A percentile compares a stretch with the other conserved stretches of the same genome.
These are phyloP conservation scores for Drepana arcuata DNA, from an alignment of 1,140 invertebrate genomes.

Conservation along the genomic window DNA sequence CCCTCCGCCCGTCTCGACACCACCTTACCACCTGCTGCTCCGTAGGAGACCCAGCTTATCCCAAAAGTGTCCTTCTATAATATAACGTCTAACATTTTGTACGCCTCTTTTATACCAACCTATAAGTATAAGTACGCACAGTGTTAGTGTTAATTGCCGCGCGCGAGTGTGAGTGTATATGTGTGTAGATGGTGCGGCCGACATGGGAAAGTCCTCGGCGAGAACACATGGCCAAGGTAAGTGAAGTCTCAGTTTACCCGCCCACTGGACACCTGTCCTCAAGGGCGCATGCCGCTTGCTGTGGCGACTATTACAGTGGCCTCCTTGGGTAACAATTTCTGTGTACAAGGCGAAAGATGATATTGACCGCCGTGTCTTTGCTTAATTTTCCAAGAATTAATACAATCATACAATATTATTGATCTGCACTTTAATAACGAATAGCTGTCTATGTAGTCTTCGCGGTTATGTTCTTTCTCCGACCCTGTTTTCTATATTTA, in stretches of 20 bases:
- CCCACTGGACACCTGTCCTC: slow-evolving; percentile 24
- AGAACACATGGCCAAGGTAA: slow-evolving; percentile 72
- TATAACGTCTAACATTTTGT: slow-evolving; percentile 63
- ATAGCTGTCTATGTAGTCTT: no score
- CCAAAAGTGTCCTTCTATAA: slow-evolving; percentile 64
- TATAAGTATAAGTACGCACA: slow-evolving; percentile 51
- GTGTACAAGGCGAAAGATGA: no score
- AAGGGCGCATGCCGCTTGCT: no score
- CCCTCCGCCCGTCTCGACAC: slow-evolving; percentile 45
- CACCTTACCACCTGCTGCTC: slow-evolving; percentile 44
- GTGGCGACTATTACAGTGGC: no score
- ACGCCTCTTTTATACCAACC: slow-evolving; percentile 66
- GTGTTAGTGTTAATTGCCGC: slow-evolving; percentile 53
- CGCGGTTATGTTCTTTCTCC: no score
- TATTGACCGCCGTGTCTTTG: no score
- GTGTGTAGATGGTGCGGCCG: slow-evolving; percentile 68
- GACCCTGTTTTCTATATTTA: no score
- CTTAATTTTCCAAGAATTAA: no score
- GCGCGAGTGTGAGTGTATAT: slow-evolving; percentile 50
- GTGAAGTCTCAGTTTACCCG: slow-evolving; percentile 21
- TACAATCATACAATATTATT: no score
- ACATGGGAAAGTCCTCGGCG: slow-evolving; percentile 72
- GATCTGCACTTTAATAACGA: no score
- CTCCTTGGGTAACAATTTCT: no score
- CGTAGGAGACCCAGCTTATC: slow-evolving; percentile 54